phyloP scores from a whole-genome alignment of 2,888 invertebrate genomes.

The Tiliacea aurago region DNA sequence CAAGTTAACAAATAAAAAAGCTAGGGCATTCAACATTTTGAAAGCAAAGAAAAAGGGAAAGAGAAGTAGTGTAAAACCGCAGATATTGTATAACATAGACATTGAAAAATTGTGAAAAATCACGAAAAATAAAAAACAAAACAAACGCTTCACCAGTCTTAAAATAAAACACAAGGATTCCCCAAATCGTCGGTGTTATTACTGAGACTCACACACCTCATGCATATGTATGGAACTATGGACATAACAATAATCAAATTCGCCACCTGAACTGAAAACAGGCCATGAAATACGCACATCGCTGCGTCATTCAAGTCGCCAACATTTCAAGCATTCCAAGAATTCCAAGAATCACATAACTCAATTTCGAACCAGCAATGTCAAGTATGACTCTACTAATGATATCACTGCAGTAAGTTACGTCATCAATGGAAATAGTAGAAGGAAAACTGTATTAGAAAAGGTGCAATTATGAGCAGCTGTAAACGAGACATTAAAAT shows the following conservation, averaged over 20 bases:
- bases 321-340: slow-evolving; percentile 38
- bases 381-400: slow-evolving; percentile 38
- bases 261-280: slow-evolving; percentile 45
- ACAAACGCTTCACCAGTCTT: background rate
- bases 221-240: slow-evolving; percentile 31
- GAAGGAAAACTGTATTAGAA: slow-evolving; percentile 43
- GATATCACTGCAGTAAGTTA: slow-evolving; percentile 47
- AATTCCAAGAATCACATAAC: slow-evolving; percentile 38
- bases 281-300: slow-evolving; percentile 35
- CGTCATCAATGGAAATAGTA: slow-evolving; percentile 40
- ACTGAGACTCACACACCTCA: slow-evolving; percentile 20
- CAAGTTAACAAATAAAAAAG: background rate
- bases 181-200: slow-evolving; percentile 25
- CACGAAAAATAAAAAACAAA: background rate
- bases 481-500: slow-evolving; percentile 36
- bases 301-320: slow-evolving; percentile 39
- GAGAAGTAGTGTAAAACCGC: no score
- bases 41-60: background rate
- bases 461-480: slow-evolving; percentile 38
- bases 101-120: background rate
- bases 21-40: background rate
- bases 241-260: slow-evolving; percentile 28
- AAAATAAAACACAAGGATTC: background rate
- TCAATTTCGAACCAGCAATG: slow-evolving; percentile 25
- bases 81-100: background rate